Evolutionary conservation across 2,888 invertebrate genomes (phyloP).

Genomic region (Thalpophila matura): DNA sequence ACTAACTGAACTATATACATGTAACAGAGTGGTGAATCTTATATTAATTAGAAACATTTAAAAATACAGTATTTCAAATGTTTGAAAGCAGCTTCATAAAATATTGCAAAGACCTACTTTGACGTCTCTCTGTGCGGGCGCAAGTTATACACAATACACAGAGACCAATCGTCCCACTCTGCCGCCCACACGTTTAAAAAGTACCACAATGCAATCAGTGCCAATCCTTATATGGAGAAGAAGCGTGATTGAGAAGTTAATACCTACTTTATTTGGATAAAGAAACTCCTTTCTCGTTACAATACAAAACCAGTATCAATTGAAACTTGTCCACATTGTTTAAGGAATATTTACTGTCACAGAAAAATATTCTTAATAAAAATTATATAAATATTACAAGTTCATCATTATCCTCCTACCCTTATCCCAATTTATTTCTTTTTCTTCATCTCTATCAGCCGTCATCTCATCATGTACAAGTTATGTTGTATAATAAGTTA

Average conservation of each 20-base stretch:
- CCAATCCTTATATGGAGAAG: conserved; percentile 15
- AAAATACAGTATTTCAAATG: too few species aligned
- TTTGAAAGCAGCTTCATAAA: too few species aligned
- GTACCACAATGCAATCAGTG: conserved; percentile 32
- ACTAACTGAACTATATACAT: too few species aligned
- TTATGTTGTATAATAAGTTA: too few species aligned
- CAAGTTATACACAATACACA: background rate
- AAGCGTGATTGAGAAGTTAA: conserved; percentile 19
- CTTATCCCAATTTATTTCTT: too few species aligned
- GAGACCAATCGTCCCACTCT: conserved; percentile 10
- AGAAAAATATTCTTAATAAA: background rate
- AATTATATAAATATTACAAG: too few species aligned
- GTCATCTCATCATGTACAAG: too few species aligned
- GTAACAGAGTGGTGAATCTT: too few species aligned
- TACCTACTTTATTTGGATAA: conserved; percentile 18
- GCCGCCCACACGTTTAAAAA: conserved; percentile 19
- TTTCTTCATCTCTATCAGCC: too few species aligned
- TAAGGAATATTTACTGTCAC: background rate
- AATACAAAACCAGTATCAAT: background rate
- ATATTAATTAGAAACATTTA: too few species aligned
- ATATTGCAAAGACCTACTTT: too few species aligned
- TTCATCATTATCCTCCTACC: too few species aligned
- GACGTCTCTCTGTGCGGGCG: background rate
- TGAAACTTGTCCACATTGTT: background rate
- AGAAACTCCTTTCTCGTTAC: conserved; percentile 8